phyloP scores from a whole-genome alignment of 2,888 invertebrate genomes.

The Tenthredo mesomela region DNA sequence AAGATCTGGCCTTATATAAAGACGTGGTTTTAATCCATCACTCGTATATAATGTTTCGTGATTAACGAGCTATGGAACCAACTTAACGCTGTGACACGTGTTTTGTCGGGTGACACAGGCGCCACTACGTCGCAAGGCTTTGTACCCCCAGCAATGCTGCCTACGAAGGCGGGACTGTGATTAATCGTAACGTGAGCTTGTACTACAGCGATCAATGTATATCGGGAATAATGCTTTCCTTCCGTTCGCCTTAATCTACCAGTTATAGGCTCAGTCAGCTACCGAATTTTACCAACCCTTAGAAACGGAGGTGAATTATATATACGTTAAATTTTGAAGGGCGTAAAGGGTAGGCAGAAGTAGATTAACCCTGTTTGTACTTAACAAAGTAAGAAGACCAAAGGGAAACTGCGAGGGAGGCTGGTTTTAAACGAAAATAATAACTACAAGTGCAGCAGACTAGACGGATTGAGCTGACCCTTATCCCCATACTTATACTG shows the following conservation, averaged over 20 bases:
- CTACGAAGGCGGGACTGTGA: constrained; percentile 27
- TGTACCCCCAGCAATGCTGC: constrained; percentile 44
- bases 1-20: constrained; percentile 43
- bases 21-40: constrained; percentile 64
- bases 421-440: neutral
- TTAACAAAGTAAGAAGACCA: neutral
- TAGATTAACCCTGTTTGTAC: neutral
- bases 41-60: constrained; percentile 57
- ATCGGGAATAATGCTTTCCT: constrained; percentile 41
- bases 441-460: neutral
- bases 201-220: constrained; percentile 51
- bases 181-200: constrained; percentile 49
- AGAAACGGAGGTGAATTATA: neutral
- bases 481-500: neutral
- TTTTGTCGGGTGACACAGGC: constrained; percentile 51
- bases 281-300: neutral
- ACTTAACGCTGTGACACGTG: constrained; percentile 58
- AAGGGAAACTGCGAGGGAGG: neutral
- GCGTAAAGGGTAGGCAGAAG: neutral
- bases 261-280: neutral
- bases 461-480: neutral
- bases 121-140: constrained; percentile 48
- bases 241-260: constrained; percentile 29
- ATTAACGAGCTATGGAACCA: constrained; percentile 61
- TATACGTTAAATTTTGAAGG: neutral